Base-by-base conservation (phyloP, 2,113 vertebrate genomes). In the Equus quagga region DNA sequence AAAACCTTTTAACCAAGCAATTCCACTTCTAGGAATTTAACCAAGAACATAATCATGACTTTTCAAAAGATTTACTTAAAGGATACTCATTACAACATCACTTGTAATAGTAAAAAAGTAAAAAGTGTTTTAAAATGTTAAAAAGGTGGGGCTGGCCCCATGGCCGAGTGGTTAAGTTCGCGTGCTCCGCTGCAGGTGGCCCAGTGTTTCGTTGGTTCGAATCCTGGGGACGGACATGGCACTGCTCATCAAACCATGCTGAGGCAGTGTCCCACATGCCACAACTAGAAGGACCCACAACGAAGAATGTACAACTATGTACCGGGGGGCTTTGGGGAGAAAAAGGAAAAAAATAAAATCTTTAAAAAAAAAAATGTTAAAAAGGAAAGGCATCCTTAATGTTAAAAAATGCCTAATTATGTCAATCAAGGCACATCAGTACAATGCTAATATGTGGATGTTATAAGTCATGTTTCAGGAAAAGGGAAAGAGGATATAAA, bases 1-100 rank as follows among this genome's bases (percentile, higher is more conserved):
- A n/a, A 95, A 94, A 54, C 9, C 49, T 96, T 90, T 93, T 75
- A 97, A 65, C 14, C 49, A n/a, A 96, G 69, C 7, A 95, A 81
- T 78, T 93, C 41, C 2, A 88, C 41, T 81, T 91, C 46, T 79
- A 84, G 54, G 41, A 94, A 69, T 76, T 92, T 91, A 94, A 44
- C 44, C 44, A 18, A 26, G 58, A 91, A 87, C n/a, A 92, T 36
- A 80, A 86, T 65, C 62, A 31, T 58, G 62, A 88, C 17, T 78
- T 88, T 72, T 96, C 51, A 76, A 81, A 92, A 96, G 21, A 81
- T 67, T 75, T 93, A 79, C 46, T 80, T 79, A 31, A 90, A 60
- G 44, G 70, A 75, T 89, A 94, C 88, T 75, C n/a, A 96, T 49
- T 36, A 89, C 18, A 89, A 70, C 1, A 21, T 49, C 26, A 72